These are phyloP conservation scores for Vulpes ferrilata DNA, from an alignment of 2,113 vertebrate genomes.

Conservation along the genomic window DNA sequence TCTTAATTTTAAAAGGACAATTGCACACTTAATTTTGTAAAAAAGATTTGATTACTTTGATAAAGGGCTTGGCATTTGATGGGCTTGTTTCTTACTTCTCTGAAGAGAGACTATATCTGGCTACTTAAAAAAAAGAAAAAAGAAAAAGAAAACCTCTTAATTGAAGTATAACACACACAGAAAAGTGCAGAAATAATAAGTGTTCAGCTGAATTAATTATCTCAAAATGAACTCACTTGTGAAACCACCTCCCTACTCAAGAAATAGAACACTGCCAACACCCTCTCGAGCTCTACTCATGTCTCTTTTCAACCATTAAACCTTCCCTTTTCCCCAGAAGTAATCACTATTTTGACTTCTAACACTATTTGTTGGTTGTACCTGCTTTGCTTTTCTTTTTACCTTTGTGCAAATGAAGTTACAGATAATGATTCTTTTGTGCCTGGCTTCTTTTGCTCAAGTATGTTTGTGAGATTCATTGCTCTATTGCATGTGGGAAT, in stretches of 20 bases:
- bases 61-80: constrained; percentile 19
- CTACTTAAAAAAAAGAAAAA: background rate
- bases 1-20: constrained; percentile 28
- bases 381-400: background rate
- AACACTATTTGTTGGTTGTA: background rate
- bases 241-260: background rate
- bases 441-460: background rate
- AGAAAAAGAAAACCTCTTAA: background rate
- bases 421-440: background rate
- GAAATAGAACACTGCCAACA: background rate
- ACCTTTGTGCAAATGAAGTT: background rate
- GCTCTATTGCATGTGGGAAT: background rate
- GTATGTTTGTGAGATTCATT: background rate
- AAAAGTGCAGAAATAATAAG: constrained; percentile 28
- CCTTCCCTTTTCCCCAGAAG: too few species aligned
- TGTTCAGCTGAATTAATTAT: constrained; percentile 20
- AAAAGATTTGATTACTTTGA: constrained; percentile 49
- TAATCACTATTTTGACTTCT: background rate
- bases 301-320: too few species aligned
- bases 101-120: background rate
- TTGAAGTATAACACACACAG: background rate
- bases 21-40: background rate
- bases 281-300: too few species aligned
- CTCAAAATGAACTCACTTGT: constrained; percentile 40
- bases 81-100: background rate